Evolutionary conservation across 1,140 invertebrate genomes (phyloP).

Genomic region (Drosophila kikkawai): DNA sequence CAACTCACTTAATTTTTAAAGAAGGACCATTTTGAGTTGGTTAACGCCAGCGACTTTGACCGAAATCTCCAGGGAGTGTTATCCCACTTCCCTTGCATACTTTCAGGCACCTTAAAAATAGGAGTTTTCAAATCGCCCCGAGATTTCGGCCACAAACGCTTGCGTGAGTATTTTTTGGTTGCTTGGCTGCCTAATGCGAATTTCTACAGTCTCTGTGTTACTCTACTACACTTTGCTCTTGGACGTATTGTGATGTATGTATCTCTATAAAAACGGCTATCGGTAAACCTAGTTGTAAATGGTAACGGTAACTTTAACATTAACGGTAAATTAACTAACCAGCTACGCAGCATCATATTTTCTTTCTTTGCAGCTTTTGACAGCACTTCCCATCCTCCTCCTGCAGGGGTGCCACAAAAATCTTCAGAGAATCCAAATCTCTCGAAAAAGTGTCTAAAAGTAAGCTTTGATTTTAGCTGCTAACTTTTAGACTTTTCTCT

Average conservation of each 20-base stretch:
- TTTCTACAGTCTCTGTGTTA: slow-evolving; percentile 83
- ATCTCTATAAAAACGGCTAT: slow-evolving; percentile 59
- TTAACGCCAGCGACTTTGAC: slow-evolving; percentile 32
- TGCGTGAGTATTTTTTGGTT: slow-evolving; percentile 52
- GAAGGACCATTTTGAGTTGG: slow-evolving; percentile 74
- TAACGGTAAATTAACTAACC: slow-evolving; percentile 79
- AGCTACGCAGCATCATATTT: slow-evolving; percentile 40
- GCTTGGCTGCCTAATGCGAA: slow-evolving; percentile 79
- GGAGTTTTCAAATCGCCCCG: slow-evolving; percentile 7
- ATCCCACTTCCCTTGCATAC: slow-evolving; percentile 11
- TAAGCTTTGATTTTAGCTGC: neutral
- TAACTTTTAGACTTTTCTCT: neutral
- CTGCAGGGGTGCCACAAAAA: neutral
- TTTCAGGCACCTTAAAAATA: slow-evolving; percentile 24
- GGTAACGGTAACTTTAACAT: slow-evolving; percentile 75
- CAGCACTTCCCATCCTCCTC: slow-evolving; percentile 28
- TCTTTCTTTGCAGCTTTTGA: slow-evolving; percentile 2
- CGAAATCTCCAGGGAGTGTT: neutral
- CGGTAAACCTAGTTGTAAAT: slow-evolving; percentile 69
- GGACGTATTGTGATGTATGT: slow-evolving; percentile 83
- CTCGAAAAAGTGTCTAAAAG: neutral
- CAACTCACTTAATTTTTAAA: slow-evolving; percentile 71
- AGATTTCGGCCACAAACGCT: slow-evolving; percentile 18
- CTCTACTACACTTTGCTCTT: slow-evolving; percentile 82
- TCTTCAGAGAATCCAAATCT: neutral